These are phyloP conservation scores for Trialeurodes vaporariorum DNA, from an alignment of 1,140 invertebrate species.

Conservation along the genomic window DNA sequence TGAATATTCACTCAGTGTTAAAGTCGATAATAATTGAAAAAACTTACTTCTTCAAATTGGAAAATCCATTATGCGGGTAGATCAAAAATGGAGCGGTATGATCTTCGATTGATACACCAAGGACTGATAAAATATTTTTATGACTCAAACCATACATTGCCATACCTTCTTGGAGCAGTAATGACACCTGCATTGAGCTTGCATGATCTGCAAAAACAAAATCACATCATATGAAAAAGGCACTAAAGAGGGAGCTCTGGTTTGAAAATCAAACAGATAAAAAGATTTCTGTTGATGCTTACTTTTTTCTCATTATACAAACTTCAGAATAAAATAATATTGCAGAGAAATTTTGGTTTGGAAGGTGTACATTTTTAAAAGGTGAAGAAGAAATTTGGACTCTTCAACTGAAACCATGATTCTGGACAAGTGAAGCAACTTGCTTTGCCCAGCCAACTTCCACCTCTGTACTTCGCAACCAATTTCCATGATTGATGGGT, in stretches of 20 bases:
- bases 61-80: constrained; percentile 25
- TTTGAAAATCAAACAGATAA: background rate
- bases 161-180: constrained; percentile 71
- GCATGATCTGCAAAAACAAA: constrained; percentile 58
- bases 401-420: too few relatives aligned
- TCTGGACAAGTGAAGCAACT: too few relatives aligned
- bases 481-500: too few relatives aligned
- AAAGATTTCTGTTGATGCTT: background rate
- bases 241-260: background rate
- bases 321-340: background rate
- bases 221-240: too few relatives aligned
- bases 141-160: constrained; percentile 70
- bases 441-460: too few relatives aligned
- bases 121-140: constrained; percentile 66
- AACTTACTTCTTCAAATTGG: constrained; percentile 26
- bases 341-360: background rate
- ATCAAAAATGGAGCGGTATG: constrained; percentile 28
- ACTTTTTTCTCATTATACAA: background rate
- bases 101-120: constrained; percentile 63
- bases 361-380: background rate
- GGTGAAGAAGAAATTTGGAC: background rate
- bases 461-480: too few relatives aligned
- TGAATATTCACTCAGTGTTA: too few relatives aligned
- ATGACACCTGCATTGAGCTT: constrained; percentile 64
- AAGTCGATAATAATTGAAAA: too few relatives aligned